Base-by-base conservation (phyloP, 2,113 vertebrate genomes). In the Mobula hypostoma region DNA sequence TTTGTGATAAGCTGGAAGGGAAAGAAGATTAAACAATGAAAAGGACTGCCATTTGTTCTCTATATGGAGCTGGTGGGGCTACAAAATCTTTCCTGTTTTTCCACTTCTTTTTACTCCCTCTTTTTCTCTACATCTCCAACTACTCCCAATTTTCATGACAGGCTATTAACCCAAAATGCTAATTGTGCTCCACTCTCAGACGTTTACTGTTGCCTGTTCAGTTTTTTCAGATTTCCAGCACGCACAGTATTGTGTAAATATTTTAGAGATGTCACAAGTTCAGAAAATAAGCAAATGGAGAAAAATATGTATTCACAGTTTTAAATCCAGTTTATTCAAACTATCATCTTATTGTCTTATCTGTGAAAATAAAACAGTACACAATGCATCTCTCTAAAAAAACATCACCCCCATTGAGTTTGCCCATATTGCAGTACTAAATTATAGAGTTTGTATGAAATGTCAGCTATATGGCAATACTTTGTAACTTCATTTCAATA, bases 21-120 rank as follows among this genome's bases (percentile, higher is more conserved):
- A 48, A 2, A 48, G 48, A 48, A 48, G 48, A 48, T 48, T 48
- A 48, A 48, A 48, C 48, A 48, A 48, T 4, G 3, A 48, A 48
- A 48, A 48, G 48, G 48, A 48, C 48, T 48, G 48, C 48, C 48
- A 48, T 48, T 48, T 48, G 66, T 92, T n/a, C 7, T 63, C 66
- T 11, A 92, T 63, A 15, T 92, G 88, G 9, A 92, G 66, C 32
- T 92, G 88, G n/a, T 92, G 88, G 36, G 88, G 32, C 66, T 92
- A 70, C 27, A 27, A 15, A 48, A 48, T 48, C 48, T 48, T 48
- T 48, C 48, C 48, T 48, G 48, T 48, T 48, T 48, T 48, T 2
- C 48, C 48, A 48, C 48, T 48, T 48, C 48, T 48, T 48, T 48
- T 1, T 48, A 48, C 48, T 48, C 48, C 48, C 48, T 48, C 48